Conservation (phyloP, 1,140 invertebrate species). For the Panonychus citri region DNA sequence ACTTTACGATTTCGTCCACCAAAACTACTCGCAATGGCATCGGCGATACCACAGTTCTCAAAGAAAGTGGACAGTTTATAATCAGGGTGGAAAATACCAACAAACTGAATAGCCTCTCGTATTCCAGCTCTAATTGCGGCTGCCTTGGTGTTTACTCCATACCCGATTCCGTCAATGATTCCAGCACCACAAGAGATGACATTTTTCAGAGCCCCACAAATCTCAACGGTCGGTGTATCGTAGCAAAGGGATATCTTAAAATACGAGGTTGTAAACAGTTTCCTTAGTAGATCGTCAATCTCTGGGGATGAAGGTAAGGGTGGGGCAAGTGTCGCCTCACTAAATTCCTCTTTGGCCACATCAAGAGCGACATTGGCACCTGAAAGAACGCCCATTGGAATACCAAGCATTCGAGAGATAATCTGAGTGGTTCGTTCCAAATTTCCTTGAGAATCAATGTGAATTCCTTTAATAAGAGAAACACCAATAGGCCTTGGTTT, state of each 20-base stretch:
- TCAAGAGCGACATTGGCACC: constrained; percentile 92
- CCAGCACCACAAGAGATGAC: constrained; percentile 95
- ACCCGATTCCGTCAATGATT: constrained; percentile 78
- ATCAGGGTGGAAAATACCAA: constrained; percentile 55
- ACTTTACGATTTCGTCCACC: constrained; percentile 86
- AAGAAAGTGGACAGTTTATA: constrained; percentile 60
- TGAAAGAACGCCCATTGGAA: constrained; percentile 85
- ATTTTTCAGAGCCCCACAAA: constrained; percentile 97
- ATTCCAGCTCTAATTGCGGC: constrained; percentile 88
- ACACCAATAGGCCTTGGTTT: constrained; percentile 73
- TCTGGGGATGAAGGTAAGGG: constrained; percentile 45
- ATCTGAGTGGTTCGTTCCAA: constrained; percentile 79
- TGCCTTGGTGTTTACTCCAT: constrained; percentile 96
- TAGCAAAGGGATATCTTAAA: constrained; percentile 89
- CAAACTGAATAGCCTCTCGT: constrained; percentile 92
- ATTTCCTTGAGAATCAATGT: constrained; percentile 38
- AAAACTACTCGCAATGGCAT: constrained; percentile 96
- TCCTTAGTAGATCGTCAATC: constrained; percentile 36
- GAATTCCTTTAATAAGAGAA: constrained; percentile 72
- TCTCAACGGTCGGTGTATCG: constrained; percentile 85
- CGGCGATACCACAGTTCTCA: constrained; percentile 94
- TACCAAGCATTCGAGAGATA: constrained; percentile 39
- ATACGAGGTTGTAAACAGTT: constrained; percentile 77
- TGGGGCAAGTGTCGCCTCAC: constrained; percentile 94
- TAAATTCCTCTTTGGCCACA: constrained; percentile 85